Conservation (phyloP, 1,140 invertebrate genomes). For the Telenomus remus region DNA sequence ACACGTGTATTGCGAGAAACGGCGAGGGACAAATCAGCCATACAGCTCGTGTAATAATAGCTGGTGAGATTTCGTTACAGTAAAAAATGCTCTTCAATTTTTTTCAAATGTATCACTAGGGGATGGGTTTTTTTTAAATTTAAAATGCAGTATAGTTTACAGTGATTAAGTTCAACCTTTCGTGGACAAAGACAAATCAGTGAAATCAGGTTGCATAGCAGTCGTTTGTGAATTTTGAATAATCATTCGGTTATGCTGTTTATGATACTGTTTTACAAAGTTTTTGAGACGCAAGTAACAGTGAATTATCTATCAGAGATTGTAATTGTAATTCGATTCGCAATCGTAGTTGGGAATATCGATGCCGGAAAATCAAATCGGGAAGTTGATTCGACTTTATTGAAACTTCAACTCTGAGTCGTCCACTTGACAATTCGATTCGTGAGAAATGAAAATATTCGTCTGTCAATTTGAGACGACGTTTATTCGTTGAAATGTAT, state of each 20-base stretch:
- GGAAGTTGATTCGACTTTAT: slow-evolving; percentile 18
- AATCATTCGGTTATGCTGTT: too few relatives aligned
- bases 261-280: too few relatives aligned
- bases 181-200: too few relatives aligned
- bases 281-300: too few relatives aligned
- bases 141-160: too few relatives aligned
- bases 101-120: too few relatives aligned
- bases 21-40: slow-evolving; percentile 95
- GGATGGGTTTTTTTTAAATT: too few relatives aligned
- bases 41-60: slow-evolving; percentile 94
- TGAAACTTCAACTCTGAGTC: slow-evolving; percentile 18
- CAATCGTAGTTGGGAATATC: not conserved
- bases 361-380: slow-evolving; percentile 12
- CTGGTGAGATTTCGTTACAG: slow-evolving; percentile 79
- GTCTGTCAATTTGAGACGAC: slow-evolving; percentile 33
- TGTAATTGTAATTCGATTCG: not conserved
- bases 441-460: slow-evolving; percentile 36
- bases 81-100: too few relatives aligned
- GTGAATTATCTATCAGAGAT: too few relatives aligned
- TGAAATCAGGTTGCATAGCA: too few relatives aligned
- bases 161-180: too few relatives aligned
- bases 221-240: too few relatives aligned
- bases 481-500: slow-evolving; percentile 34
- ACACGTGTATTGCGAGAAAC: slow-evolving; percentile 95
- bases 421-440: slow-evolving; percentile 37